Percentiles rank a stretch among this genome's conserved stretches.
Conservation (phyloP, 2,797 vertebrate genomes). For the Phrynocephalus vlangalii region DNA sequence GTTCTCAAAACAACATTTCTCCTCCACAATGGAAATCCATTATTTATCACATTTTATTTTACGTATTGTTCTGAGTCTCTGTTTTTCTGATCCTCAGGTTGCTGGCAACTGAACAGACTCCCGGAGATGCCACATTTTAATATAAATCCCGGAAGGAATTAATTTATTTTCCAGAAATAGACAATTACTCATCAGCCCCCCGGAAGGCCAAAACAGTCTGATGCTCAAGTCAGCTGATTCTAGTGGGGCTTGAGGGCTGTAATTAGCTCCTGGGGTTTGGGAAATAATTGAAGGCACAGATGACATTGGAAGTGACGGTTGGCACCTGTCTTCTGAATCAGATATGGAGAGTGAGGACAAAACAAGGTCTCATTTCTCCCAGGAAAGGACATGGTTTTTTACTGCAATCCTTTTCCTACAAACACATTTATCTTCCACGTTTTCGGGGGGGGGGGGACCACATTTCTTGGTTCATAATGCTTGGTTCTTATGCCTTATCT, state of each 20-base stretch:
- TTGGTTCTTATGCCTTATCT: not conserved
- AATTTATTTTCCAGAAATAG: conserved; percentile 77
- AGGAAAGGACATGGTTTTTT: conserved; percentile 51
- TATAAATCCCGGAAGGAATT: conserved; percentile 67
- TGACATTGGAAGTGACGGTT: conserved; percentile 70
- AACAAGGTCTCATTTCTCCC: conserved; percentile 56
- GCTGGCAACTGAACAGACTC: conserved; percentile 31
- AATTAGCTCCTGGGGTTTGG: conserved; percentile 74
- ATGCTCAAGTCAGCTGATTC: conserved; percentile 69
- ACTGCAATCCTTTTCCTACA: conserved; percentile 38
- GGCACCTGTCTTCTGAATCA: conserved; percentile 75
- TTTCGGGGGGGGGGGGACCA: not conserved
- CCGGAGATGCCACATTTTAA: conserved; percentile 42
- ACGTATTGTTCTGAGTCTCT: not conserved
- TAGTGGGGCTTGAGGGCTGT: conserved; percentile 66
- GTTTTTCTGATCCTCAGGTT: not conserved
- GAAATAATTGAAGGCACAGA: conserved; percentile 73
- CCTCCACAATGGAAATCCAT: not conserved
- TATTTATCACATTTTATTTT: not conserved
- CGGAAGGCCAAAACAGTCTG: conserved; percentile 56
- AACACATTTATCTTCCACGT: not conserved
- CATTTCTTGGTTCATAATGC: conserved; percentile 12
- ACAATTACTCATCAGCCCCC: conserved; percentile 69
- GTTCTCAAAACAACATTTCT: not conserved
- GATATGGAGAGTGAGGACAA: conserved; percentile 68